phyloP scores from a whole-genome alignment of 2,797 vertebrate species.

The Hypotaenidia okinawae region DNA sequence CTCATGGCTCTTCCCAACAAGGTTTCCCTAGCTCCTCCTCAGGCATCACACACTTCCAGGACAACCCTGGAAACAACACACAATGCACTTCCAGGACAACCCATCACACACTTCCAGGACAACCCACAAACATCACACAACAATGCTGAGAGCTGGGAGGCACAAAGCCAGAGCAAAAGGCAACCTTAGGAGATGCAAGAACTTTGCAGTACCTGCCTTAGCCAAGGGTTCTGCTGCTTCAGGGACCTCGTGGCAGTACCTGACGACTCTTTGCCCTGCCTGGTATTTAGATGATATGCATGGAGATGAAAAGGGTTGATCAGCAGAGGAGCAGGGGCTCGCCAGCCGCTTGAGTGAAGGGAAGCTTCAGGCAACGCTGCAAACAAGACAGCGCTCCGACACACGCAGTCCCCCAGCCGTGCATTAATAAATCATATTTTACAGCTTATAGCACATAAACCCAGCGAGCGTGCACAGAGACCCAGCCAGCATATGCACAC shows the following conservation, averaged over 20 bases:
- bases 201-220: background rate
- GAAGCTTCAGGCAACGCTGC: conserved; percentile 29
- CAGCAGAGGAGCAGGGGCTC: background rate
- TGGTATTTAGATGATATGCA: background rate
- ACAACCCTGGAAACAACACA: background rate
- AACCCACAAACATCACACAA: background rate
- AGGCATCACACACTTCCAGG: background rate
- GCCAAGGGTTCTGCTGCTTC: background rate
- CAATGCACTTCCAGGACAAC: background rate
- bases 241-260: background rate
- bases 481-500: background rate
- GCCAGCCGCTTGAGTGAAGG: background rate
- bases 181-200: background rate
- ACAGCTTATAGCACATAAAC: conserved; percentile 41
- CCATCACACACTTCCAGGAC: background rate
- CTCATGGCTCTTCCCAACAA: background rate
- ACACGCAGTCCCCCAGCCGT: background rate
- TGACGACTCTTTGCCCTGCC: background rate
- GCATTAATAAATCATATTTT: conserved; percentile 44
- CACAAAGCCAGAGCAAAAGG: background rate
- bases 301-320: background rate
- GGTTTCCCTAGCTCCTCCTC: background rate
- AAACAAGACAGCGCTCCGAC: background rate
- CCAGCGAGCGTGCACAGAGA: background rate
- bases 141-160: background rate